Conservation (phyloP, 2,888 invertebrate species). For the Eueremaeus valkanovi region DNA sequence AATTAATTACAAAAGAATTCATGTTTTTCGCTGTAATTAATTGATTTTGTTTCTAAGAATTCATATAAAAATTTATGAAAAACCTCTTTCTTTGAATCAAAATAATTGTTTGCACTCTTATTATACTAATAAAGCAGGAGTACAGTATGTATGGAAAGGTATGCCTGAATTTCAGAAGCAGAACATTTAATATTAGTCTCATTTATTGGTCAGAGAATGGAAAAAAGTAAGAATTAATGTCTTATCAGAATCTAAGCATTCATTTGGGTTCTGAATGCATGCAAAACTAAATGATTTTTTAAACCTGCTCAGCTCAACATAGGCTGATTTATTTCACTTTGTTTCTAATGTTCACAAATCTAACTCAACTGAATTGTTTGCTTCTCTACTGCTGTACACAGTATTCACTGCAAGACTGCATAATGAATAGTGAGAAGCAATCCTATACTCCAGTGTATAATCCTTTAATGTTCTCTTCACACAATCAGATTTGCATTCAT, state of each 20-base stretch:
- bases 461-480: not conserved
- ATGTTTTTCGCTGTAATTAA: too few species aligned
- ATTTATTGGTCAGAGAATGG: too few species aligned
- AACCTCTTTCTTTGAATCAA: too few species aligned
- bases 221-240: too few species aligned
- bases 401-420: not conserved
- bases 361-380: not conserved
- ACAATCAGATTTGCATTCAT: slow-evolving; percentile 11
- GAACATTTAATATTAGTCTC: too few species aligned
- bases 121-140: too few species aligned
- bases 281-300: not conserved
- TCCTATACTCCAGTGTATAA: not conserved
- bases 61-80: too few species aligned
- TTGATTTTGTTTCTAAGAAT: too few species aligned
- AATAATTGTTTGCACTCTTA: too few species aligned
- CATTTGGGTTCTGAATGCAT: not conserved
- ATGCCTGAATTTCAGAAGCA: too few species aligned
- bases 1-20: too few species aligned
- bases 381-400: not conserved
- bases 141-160: too few species aligned
- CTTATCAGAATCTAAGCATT: not conserved
- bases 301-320: not conserved
- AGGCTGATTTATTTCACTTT: not conserved
- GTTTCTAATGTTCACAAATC: not conserved
- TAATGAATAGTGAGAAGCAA: slow-evolving; percentile 10